A percentile compares a stretch with the other conserved stretches of the same genome.
Evolutionary conservation across 2,888 invertebrate species (phyloP).

Genomic region (Creontiades dilutus): DNA sequence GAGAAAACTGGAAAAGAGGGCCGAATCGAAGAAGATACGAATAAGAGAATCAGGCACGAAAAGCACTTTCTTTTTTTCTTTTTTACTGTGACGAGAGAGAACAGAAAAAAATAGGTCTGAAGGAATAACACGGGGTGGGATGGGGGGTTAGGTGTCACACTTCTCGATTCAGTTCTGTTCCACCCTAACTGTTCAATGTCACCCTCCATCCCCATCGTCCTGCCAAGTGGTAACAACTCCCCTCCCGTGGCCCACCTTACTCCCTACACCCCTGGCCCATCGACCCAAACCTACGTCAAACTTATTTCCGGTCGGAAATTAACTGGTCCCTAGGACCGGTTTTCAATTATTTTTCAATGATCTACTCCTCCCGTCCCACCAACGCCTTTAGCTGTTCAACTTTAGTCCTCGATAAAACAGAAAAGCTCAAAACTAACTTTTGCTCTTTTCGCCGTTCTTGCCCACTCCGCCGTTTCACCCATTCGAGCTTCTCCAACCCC

Average conservation of each 20-base stretch:
- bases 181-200: slow-evolving; percentile 72
- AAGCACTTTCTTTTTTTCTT: slow-evolving; percentile 2
- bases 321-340: slow-evolving; percentile 73
- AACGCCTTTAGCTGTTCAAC: slow-evolving; percentile 27
- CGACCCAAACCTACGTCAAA: slow-evolving; percentile 69
- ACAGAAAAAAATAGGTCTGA: slow-evolving; percentile 9
- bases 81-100: not conserved
- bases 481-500: not conserved
- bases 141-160: slow-evolving; percentile 29
- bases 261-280: slow-evolving; percentile 33
- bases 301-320: slow-evolving; percentile 74
- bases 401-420: slow-evolving; percentile 61
- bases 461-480: not conserved
- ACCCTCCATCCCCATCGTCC: slow-evolving; percentile 63
- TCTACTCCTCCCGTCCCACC: slow-evolving; percentile 52
- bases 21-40: not conserved
- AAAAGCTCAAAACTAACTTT: slow-evolving; percentile 64
- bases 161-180: slow-evolving; percentile 49
- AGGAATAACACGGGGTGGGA: not conserved
- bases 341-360: slow-evolving; percentile 74
- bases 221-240: slow-evolving; percentile 71
- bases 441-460: slow-evolving; percentile 38
- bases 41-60: slow-evolving; percentile 13
- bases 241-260: slow-evolving; percentile 24
- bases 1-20: not conserved